phyloP scores from a whole-genome alignment of 2,797 vertebrate genomes.

The Mormyrus proboscirostris region DNA sequence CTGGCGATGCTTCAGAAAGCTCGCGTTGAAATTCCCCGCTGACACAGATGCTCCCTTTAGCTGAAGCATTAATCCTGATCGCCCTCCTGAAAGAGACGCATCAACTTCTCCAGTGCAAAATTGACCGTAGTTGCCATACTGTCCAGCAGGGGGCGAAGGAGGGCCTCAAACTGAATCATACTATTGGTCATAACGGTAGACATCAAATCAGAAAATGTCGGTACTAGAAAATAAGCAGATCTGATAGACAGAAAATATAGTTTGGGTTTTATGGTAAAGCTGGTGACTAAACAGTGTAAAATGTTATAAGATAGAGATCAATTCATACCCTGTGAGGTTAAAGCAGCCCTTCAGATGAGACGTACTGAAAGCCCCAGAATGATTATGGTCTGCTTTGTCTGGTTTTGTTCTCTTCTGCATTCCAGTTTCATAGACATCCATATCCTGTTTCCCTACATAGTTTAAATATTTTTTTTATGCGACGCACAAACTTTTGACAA shows the following conservation, averaged over 20 bases:
- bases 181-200: background rate
- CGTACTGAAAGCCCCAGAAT: background rate
- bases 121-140: background rate
- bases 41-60: background rate
- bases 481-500: background rate
- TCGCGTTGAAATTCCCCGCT: background rate
- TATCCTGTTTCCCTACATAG: background rate
- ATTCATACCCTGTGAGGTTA: background rate
- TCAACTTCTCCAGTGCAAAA: background rate
- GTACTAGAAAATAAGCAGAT: background rate
- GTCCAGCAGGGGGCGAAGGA: background rate
- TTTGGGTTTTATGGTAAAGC: background rate
- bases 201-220: background rate
- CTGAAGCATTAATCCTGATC: background rate
- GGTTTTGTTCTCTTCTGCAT: background rate
- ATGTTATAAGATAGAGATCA: background rate
- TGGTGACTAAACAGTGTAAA: background rate
- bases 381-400: background rate
- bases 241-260: background rate
- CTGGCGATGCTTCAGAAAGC: background rate
- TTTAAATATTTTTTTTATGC: background rate
- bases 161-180: background rate
- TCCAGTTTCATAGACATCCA: background rate
- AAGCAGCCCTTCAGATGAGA: background rate
- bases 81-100: background rate